Evolutionary conservation across 2,888 invertebrate species (phyloP).

Genomic region (Cepaea hortensis): DNA sequence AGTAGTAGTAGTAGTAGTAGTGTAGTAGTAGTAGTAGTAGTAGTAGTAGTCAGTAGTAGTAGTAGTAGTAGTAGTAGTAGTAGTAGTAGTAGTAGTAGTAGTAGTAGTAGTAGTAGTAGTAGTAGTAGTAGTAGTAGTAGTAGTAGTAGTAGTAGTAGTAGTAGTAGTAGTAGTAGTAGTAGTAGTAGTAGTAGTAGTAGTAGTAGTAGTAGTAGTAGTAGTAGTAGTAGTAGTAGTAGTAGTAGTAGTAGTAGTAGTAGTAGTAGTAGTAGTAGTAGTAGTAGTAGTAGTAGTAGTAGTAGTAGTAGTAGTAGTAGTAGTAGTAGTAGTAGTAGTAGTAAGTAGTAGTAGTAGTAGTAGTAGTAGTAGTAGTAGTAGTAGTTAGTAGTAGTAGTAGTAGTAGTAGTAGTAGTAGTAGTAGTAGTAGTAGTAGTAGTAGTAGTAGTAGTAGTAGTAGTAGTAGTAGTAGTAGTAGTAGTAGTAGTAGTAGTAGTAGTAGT

Average conservation of each 20-base stretch:
- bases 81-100: slow-evolving; percentile 1
- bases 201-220: slow-evolving; percentile 4
- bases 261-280: not conserved
- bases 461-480: slow-evolving; percentile 7
- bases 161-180: slow-evolving; percentile 7
- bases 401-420: slow-evolving; percentile 1
- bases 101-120: slow-evolving; percentile 1
- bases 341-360: not conserved
- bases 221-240: no score
- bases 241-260: slow-evolving; percentile 4
- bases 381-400: slow-evolving; percentile 1
- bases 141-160: slow-evolving; percentile 3
- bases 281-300: no score
- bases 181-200: not conserved
- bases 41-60: no score
- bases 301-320: no score
- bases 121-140: slow-evolving; percentile 7
- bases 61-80: slow-evolving; percentile 3
- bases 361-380: slow-evolving; percentile 3
- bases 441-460: slow-evolving; percentile 7
- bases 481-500: slow-evolving; percentile 7
- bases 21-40: no score
- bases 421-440: slow-evolving; percentile 7
- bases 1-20: no score
- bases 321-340: no score